Base-by-base conservation (phyloP, 2,797 vertebrate genomes). In the Carduelis carduelis region DNA sequence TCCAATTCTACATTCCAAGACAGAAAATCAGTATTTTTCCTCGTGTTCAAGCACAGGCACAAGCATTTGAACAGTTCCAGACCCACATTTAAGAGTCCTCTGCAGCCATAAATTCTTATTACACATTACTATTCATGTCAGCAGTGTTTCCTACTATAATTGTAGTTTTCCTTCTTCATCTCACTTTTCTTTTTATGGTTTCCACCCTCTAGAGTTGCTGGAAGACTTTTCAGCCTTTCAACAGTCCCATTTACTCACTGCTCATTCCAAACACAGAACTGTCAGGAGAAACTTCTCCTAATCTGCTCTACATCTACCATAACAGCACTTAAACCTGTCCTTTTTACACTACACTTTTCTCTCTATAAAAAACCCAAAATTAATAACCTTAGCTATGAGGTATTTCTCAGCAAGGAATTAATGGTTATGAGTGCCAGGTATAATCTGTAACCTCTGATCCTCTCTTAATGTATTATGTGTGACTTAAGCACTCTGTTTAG, bases 391-490 rank as follows among this genome's bases (percentile, higher is more conserved):
- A 60, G 9, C 27, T 60, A 49, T 12, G 46, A 89, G 15, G 15
- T 57, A 68, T 83, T 95, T 89, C 49, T 81, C 69, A 93, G 34
- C 44, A 71, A 69, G n/a, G 12, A 65, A 81, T 68, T 71, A 2
- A 35, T 56, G 3, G 27, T 23, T 78, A 44, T 1, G 7, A 84
- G 69, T 12, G 16, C 11, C 77, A 84, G 14, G 20, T 47, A 82
- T 49, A 15, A 72, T n/a, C 4, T 70, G 30, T 34, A 76, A 90
- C 35, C 28, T 65, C 19, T 22, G 13, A 27, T 2, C 1, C 5
- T 14, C 24, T 26, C 39, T 5, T 30, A 63, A 55, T 15, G 39
- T 34, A 32, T 5, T 53, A 57, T 1, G 10, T 37, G 16, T 72
- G 61, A 66, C 49, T 52, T 22, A 4, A 61, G 22, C 30, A 41